These are phyloP conservation scores for Acronicta leporina DNA, from an alignment of 2,888 invertebrate genomes.

Conservation along the genomic window DNA sequence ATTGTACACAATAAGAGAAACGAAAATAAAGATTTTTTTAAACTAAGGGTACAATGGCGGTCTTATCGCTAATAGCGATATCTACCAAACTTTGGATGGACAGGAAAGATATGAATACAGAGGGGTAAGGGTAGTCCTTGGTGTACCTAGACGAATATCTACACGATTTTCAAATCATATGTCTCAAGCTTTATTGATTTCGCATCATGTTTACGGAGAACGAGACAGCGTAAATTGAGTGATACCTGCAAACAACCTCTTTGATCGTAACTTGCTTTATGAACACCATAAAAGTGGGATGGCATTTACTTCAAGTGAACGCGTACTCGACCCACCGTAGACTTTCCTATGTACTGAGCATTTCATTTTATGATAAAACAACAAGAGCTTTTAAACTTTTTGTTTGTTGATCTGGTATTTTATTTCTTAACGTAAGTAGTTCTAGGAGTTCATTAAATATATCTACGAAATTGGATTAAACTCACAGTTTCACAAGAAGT, in stretches of 20 bases:
- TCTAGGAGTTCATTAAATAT: slow-evolving; percentile 8
- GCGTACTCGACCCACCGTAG: slow-evolving; percentile 27
- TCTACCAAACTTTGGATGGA: too few relatives aligned
- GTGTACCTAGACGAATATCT: too few relatives aligned
- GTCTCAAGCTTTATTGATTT: slow-evolving; percentile 33
- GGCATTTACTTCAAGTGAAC: slow-evolving; percentile 35
- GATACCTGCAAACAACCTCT: slow-evolving; percentile 43
- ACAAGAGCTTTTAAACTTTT: slow-evolving; percentile 9
- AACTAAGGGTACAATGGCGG: too few relatives aligned
- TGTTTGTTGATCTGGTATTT: slow-evolving; percentile 10
- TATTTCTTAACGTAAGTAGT: slow-evolving; percentile 5
- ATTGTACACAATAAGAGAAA: too few relatives aligned
- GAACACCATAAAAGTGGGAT: slow-evolving; percentile 43
- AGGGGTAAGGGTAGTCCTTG: too few relatives aligned
- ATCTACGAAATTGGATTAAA: not conserved
- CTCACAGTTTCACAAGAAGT: too few relatives aligned
- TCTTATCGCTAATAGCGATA: too few relatives aligned
- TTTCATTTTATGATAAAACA: slow-evolving; percentile 27
- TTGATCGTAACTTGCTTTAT: slow-evolving; percentile 52
- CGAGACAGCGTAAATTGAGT: slow-evolving; percentile 48
- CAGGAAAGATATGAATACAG: too few relatives aligned
- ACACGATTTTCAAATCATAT: slow-evolving; percentile 2
- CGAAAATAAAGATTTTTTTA: too few relatives aligned
- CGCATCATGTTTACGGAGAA: slow-evolving; percentile 31
- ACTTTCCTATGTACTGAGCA: slow-evolving; percentile 17